Evolutionary conservation across 53 echinoderm and acorn worm genomes (phyloP).

Genomic region (Echinarachnius parma): DNA sequence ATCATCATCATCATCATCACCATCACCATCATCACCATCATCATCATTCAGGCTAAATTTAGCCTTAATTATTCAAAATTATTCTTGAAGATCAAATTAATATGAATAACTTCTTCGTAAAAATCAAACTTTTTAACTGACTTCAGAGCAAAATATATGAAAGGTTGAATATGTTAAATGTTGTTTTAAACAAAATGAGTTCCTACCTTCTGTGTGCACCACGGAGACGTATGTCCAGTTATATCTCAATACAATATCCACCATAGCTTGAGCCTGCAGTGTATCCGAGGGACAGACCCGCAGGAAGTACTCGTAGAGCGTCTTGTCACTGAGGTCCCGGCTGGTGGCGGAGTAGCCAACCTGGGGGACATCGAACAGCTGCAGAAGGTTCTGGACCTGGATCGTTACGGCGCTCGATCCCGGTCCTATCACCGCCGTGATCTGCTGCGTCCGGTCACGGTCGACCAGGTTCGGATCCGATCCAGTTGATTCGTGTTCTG

Average conservation of each 20-base stretch:
- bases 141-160: too few species aligned
- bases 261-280: slow-evolving; percentile 94
- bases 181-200: too few species aligned
- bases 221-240: slow-evolving; percentile 95
- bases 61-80: too few species aligned
- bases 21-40: too few species aligned
- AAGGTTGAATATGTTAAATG: too few species aligned
- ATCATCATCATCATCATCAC: too few species aligned
- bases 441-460: slow-evolving; percentile 50
- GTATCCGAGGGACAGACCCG: slow-evolving; percentile 92
- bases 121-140: too few species aligned
- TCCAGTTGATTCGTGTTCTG: not conserved
- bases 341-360: slow-evolving; percentile 97
- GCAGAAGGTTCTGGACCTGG: slow-evolving; percentile 92
- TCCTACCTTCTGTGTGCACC: slow-evolving; percentile 89
- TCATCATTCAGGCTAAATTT: too few species aligned
- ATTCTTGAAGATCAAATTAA: too few species aligned
- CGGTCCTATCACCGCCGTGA: slow-evolving; percentile 91
- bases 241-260: slow-evolving; percentile 82
- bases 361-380: slow-evolving; percentile 94
- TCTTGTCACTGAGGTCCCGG: slow-evolving; percentile 87
- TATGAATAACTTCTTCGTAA: too few species aligned
- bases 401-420: slow-evolving; percentile 93
- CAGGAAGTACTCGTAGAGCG: slow-evolving; percentile 82
- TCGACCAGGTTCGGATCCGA: not conserved